phyloP scores from a whole-genome alignment of 64 coral and sea anemone genomes.

The Dendrophyllia cribrosa region DNA sequence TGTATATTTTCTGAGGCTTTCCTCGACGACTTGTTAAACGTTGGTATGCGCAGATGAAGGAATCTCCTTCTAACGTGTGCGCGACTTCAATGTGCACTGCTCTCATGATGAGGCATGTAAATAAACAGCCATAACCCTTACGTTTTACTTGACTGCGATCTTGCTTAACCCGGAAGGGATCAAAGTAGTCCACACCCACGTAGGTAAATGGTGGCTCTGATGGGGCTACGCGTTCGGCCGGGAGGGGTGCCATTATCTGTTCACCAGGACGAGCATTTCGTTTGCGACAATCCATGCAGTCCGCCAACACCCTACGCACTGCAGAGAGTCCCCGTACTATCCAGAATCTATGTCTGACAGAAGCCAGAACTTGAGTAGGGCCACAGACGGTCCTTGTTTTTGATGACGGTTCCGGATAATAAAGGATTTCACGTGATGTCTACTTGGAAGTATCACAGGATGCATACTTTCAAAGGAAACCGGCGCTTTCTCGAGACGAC shows the following conservation, averaged over 20 bases:
- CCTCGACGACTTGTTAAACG: conserved; percentile 36
- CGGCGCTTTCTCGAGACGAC: conserved; percentile 36
- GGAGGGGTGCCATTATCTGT: conserved; percentile 49
- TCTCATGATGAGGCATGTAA: conserved; percentile 30
- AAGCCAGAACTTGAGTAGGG: conserved; percentile 7
- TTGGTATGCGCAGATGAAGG: conserved; percentile 10
- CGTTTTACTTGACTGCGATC: conserved; percentile 2
- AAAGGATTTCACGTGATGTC: conserved; percentile 48
- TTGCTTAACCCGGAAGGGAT: conserved; percentile 15
- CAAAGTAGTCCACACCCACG: conserved; percentile 56
- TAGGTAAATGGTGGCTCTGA: conserved; percentile 10
- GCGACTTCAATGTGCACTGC: conserved; percentile 56
- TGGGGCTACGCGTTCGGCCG: neutral
- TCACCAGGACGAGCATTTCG: neutral
- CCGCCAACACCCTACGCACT: conserved; percentile 11
- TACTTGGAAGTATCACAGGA: conserved; percentile 51
- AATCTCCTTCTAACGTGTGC: neutral
- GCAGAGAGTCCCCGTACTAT: conserved; percentile 18
- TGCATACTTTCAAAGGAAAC: conserved; percentile 40
- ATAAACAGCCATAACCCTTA: conserved; percentile 63
- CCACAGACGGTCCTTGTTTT: conserved; percentile 32
- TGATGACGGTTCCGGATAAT: conserved; percentile 50
- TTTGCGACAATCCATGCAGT: conserved; percentile 21
- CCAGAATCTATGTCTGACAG: conserved; percentile 30
- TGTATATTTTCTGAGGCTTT: neutral